Evolutionary conservation across 2,797 vertebrate genomes (phyloP), one percentile per base, ranked within the genome.

Genomic region (Chelidonichthys spinosus): DNA sequence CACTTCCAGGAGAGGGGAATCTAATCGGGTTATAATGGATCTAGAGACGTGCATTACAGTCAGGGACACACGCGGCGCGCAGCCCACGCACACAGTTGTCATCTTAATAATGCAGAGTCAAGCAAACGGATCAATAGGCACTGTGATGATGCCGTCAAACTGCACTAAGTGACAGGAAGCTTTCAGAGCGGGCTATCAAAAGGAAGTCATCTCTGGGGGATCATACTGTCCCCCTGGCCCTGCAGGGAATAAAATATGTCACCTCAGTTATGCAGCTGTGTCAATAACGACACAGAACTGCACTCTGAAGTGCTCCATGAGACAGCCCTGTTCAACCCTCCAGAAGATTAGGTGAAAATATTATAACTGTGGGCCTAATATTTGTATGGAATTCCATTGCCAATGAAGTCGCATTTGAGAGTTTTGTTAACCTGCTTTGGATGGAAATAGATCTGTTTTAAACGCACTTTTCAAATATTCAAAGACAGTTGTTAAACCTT

Each of bases 21-120:
- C 95, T 93, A 96, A 96, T 96, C 92, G 93, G 92, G 94, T 96
- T 97, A 96, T 94, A 95, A 96, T 96, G 95, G 96, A 96, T 96
- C 88, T 89, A 18, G 92, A 95, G 95, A 94, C 94, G 90, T 95
- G 88, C 93, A 93, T 95, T 95, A 96, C 93, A 95, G 95, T 95
- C 76, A 93, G 25, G 90, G 89, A 87, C 76, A 87, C 93, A 71
- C 83, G 59, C 62, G 56, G 54, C 42, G 62, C 50, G 63, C 78
- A 58, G 9, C 69, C 43, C 79, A 69, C 64, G 33, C 78, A 59
- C 81, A 80, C 87, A 93, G 89, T 88, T 94, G 94, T 94, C 94
- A 95, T 95, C 94, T 95, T 93, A 95, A 95, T 95, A 95, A 96
- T 92, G 94, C 94, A 94, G 90, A 92, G 90, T 87, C 86, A 85